Evolutionary conservation across 2,113 vertebrate genomes (phyloP).

Genomic region (Hassar affinis): DNA sequence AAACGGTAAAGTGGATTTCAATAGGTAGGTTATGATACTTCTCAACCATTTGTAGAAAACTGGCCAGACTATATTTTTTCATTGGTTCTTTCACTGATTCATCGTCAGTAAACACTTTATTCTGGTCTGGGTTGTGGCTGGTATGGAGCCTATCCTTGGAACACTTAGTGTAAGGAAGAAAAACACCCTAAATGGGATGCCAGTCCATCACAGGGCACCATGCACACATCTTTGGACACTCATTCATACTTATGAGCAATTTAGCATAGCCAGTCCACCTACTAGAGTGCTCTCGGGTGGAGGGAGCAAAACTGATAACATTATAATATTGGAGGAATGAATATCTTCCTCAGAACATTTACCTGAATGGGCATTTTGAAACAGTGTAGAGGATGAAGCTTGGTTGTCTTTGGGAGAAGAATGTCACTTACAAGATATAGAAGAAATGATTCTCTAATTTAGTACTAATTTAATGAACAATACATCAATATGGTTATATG

Average conservation of each 20-base stretch:
- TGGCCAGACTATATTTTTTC: background rate
- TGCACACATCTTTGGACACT: background rate
- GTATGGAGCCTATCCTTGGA: background rate
- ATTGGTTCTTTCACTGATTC: background rate
- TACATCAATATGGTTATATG: background rate
- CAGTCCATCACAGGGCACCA: background rate
- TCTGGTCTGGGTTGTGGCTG: background rate
- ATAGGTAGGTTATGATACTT: constrained; percentile 68
- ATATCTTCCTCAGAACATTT: background rate
- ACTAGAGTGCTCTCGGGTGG: background rate
- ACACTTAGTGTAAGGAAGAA: background rate
- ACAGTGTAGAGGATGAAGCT: background rate
- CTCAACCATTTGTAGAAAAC: background rate
- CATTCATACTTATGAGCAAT: background rate
- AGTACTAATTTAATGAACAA: background rate
- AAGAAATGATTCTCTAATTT: background rate
- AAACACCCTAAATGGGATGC: background rate
- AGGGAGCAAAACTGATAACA: no score
- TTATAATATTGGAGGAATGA: background rate
- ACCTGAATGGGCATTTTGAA: background rate
- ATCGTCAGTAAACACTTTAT: background rate
- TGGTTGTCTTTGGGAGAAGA: background rate
- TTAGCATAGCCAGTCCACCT: background rate
- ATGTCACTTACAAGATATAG: background rate
- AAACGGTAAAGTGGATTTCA: constrained; percentile 82